A percentile compares a stretch with the other conserved stretches of the same genome.
Evolutionary conservation across 2,797 vertebrate genomes (phyloP).

Genomic region (Anas georgica): DNA sequence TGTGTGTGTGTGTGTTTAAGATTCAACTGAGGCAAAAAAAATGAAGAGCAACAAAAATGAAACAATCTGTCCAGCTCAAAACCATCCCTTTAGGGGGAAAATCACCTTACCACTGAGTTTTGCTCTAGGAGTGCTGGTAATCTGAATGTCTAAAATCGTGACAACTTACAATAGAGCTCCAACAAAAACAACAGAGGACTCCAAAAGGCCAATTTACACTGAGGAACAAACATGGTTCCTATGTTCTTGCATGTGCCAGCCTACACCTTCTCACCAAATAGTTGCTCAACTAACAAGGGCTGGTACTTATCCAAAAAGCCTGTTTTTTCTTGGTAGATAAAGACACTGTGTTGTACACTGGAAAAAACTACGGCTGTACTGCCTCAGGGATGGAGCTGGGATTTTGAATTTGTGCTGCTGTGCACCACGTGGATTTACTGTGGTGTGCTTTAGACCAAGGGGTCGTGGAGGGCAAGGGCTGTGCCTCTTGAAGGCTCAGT

Average conservation of each 20-base stretch:
- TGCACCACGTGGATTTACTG: background rate
- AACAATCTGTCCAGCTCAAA: background rate
- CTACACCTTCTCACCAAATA: conserved; percentile 40
- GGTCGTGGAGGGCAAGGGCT: background rate
- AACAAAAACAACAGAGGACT: background rate
- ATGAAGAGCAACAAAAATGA: background rate
- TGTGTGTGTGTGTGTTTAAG: background rate
- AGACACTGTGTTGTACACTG: background rate
- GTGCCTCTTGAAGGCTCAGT: background rate
- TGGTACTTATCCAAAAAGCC: background rate
- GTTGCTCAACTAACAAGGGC: conserved; percentile 1
- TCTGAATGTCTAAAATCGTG: background rate
- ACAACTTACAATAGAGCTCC: background rate
- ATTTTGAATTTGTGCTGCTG: background rate
- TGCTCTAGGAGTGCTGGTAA: background rate
- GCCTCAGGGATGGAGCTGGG: background rate
- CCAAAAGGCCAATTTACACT: background rate
- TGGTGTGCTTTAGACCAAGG: background rate
- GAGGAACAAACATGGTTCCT: background rate
- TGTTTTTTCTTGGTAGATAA: conserved; percentile 25
- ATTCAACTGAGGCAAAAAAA: background rate
- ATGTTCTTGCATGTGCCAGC: background rate
- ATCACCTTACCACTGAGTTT: background rate
- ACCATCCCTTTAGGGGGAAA: background rate
- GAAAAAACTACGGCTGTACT: background rate